Evolutionary conservation across 1,140 invertebrate species (phyloP).

Genomic region (Drosophila fuyamai): DNA sequence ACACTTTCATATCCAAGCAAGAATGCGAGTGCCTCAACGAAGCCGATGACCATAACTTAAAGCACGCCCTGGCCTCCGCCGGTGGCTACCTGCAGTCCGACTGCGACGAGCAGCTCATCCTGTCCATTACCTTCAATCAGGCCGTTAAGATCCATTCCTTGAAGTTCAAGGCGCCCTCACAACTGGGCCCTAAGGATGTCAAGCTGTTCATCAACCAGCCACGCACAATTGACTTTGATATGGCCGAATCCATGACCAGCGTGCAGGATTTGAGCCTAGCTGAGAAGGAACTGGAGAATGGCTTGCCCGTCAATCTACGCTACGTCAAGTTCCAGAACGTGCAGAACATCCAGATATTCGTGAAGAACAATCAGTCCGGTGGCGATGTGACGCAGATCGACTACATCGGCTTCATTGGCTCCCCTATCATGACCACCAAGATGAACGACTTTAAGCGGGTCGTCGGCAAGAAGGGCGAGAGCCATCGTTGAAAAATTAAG

Average conservation of each 20-base stretch:
- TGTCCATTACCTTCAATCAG: conserved; percentile 96
- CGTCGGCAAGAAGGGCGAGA: conserved; percentile 97
- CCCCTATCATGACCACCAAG: conserved; percentile 95
- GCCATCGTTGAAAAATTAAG: conserved; percentile 86
- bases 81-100: conserved; percentile 95
- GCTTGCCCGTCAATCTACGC: conserved; percentile 92
- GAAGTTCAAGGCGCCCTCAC: conserved; percentile 94
- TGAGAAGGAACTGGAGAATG: conserved; percentile 91
- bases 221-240: conserved; percentile 98
- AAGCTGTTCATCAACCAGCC: conserved; percentile 99
- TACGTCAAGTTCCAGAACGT: conserved; percentile 99
- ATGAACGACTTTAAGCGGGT: conserved; percentile 98
- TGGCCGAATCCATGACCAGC: conserved; percentile 93
- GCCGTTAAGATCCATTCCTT: conserved; percentile 99
- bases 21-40: conserved; percentile 99
- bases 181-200: conserved; percentile 96
- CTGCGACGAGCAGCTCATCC: conserved; percentile 97
- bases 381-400: conserved; percentile 95
- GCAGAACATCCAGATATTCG: conserved; percentile 96
- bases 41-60: conserved; percentile 95
- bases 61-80: conserved; percentile 89
- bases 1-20: conserved; percentile 93
- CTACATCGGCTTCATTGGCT: conserved; percentile 93
- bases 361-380: conserved; percentile 96
- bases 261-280: conserved; percentile 94